Evolutionary conservation across 2,797 vertebrate genomes (phyloP).

Genomic region (Potorous gilbertii): DNA sequence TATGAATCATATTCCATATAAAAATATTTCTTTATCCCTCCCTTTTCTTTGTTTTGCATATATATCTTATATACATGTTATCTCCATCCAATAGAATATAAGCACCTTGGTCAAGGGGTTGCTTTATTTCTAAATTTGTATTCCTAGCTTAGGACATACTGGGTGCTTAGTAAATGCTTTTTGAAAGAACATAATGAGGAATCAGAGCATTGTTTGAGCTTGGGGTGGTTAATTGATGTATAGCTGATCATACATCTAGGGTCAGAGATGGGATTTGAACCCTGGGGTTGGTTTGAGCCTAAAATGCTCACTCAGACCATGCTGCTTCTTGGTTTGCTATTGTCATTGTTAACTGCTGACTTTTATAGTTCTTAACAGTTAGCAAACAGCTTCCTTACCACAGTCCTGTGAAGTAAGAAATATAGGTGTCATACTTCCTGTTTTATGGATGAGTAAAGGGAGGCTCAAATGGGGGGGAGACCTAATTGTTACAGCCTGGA

Average conservation of each 20-base stretch:
- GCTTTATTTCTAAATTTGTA: not conserved
- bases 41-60: not conserved
- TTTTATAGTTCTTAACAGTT: not conserved
- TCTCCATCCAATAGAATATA: not conserved
- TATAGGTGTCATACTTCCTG: not conserved
- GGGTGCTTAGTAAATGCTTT: not conserved
- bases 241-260: not conserved
- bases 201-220: not conserved
- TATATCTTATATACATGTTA: not conserved
- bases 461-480: not conserved
- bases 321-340: not conserved
- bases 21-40: not conserved
- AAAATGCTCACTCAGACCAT: not conserved
- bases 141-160: not conserved
- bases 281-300: not conserved
- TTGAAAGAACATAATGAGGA: not conserved
- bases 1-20: not conserved
- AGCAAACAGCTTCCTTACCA: not conserved
- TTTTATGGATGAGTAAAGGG: not conserved
- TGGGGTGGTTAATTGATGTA: not conserved
- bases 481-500: not conserved
- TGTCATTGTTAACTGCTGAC: not conserved
- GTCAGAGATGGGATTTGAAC: not conserved
- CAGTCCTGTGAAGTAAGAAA: not conserved
- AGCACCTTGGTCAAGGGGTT: not conserved